phyloP scores from a whole-genome alignment of 2,888 invertebrate species.

The Agrochola litura region DNA sequence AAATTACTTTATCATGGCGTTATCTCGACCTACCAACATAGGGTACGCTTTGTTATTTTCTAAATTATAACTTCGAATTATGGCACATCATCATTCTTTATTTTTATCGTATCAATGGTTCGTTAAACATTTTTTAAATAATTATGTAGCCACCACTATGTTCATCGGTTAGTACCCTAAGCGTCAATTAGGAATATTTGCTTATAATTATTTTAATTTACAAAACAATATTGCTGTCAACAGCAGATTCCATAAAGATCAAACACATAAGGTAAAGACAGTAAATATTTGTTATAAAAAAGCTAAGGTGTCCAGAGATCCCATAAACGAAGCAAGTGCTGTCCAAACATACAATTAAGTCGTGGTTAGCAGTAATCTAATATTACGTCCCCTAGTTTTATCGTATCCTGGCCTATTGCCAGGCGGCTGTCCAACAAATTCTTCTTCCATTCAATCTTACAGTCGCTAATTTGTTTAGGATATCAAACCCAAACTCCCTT shows the following conservation, averaged over 20 bases:
- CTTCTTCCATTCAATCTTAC: constrained; percentile 53
- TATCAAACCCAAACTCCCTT: constrained; percentile 50
- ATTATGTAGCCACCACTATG: no score
- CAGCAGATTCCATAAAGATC: no score
- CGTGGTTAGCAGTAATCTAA: constrained; percentile 41
- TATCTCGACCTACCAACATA: constrained; percentile 19
- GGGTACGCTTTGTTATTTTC: constrained; percentile 1
- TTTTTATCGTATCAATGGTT: not conserved
- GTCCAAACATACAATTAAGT: constrained; percentile 43
- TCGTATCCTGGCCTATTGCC: constrained; percentile 46
- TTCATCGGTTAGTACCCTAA: no score
- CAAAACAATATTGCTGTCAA: no score
- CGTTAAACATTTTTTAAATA: not conserved
- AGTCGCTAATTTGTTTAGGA: constrained; percentile 53
- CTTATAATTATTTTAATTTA: no score
- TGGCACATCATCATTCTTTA: not conserved
- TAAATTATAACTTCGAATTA: constrained; percentile 1
- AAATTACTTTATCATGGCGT: constrained; percentile 26
- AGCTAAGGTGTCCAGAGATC: not conserved
- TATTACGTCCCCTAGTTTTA: constrained; percentile 44
- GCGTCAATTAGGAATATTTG: no score
- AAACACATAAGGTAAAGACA: not conserved
- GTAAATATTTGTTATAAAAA: constrained; percentile 3
- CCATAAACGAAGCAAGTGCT: constrained; percentile 14
- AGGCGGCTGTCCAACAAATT: constrained; percentile 52